These are phyloP conservation scores for Xiphydria camelus DNA, from an alignment of 2,888 invertebrate genomes.

Conservation along the genomic window DNA sequence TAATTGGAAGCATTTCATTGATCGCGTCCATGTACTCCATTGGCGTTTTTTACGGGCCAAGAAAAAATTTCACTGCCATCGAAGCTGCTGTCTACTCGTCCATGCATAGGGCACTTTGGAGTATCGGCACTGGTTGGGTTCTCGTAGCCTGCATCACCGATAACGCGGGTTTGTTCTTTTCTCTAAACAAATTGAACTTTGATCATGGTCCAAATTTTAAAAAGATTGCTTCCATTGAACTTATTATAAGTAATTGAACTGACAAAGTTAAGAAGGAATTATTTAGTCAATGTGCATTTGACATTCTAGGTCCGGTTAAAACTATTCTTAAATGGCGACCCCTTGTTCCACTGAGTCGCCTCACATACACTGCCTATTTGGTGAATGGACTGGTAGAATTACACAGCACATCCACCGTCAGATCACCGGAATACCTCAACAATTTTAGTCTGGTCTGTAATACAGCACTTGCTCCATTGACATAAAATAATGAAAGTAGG, in stretches of 20 bases:
- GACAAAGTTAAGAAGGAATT: too few relatives aligned
- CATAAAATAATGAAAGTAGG: background rate
- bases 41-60: constrained; percentile 67
- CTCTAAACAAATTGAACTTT: too few relatives aligned
- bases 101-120: constrained; percentile 71
- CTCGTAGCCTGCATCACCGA: constrained; percentile 67
- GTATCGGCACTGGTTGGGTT: constrained; percentile 68
- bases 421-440: constrained; percentile 66
- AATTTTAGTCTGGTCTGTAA: constrained; percentile 66
- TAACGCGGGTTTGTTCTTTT: constrained; percentile 70
- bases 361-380: constrained; percentile 75
- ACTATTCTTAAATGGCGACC: constrained; percentile 66
- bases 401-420: constrained; percentile 65
- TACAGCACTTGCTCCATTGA: background rate
- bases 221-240: too few relatives aligned
- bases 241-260: too few relatives aligned
- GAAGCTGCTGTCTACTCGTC: constrained; percentile 70
- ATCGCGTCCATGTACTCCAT: constrained; percentile 66
- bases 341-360: constrained; percentile 68
- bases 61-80: constrained; percentile 62
- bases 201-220: too few relatives aligned
- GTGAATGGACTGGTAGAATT: constrained; percentile 73
- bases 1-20: constrained; percentile 34
- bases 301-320: constrained; percentile 63
- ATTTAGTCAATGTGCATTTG: constrained; percentile 11